Evolutionary conservation across 2,888 invertebrate genomes (phyloP), one percentile per base, ranked within the genome.

Genomic region (Rhyacophila evoluta): DNA sequence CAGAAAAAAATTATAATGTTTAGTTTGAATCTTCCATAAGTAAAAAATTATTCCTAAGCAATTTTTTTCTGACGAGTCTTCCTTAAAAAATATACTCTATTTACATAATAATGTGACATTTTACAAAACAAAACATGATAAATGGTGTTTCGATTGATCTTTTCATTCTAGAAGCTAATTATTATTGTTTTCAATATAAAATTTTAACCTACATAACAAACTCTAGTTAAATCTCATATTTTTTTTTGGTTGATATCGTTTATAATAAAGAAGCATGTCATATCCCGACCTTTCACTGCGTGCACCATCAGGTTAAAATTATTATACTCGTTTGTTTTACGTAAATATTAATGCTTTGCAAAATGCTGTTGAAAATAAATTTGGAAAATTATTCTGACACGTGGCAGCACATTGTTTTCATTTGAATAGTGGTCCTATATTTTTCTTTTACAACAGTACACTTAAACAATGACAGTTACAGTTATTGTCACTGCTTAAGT

Each of bases 131-230:
- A 74, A 74, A n/a, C 39, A 68, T 74, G 74, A 29, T 74, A 36
- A 27, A 36, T 74, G 33, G 55, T 55, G 55, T 55, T 55, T 55
- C 55, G 25, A 55, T 55, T 55, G 55, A 55, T 74, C 36, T 74
- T 55, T 33, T 74, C 28, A 38, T 38, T 27, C 71, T 71, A 76
- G 70, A 71, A 71, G 72, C 76, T 76, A 80, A 78, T 33, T 72
- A 68, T 55, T 69, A 69, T 74, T 39, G 28, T 74, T 70, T 71
- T 74, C 77, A 81, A 81, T 81, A 81, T 81, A 81, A 81, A 81
- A 79, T 81, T 81, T 81, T 75, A 79, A 81, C 81, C 81, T 81
- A 81, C 81, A 81, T 81, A 81, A 81, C 81, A 81, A 81, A 79
- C 67, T 29, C 78, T 75, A 80, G 41, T 75, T 25, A 15, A 19